Percentiles rank a stretch among this genome's conserved stretches.
These are phyloP conservation scores for Rhagonycha lutea DNA, from an alignment of 2,888 invertebrate genomes.

Conservation along the genomic window DNA sequence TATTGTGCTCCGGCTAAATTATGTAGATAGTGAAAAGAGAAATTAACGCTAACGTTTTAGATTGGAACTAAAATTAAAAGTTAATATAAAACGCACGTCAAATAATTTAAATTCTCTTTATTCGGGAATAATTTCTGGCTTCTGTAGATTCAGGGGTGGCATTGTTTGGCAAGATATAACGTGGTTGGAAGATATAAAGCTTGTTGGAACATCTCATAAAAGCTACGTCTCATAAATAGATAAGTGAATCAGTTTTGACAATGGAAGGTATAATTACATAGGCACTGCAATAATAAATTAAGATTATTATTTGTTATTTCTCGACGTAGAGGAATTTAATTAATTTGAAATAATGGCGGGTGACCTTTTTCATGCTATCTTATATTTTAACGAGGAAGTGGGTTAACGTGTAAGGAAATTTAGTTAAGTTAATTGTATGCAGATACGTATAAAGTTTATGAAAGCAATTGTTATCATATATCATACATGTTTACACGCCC, in stretches of 20 bases:
- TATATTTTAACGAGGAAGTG: neutral
- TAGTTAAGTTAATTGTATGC: neutral
- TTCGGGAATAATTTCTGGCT: constrained; percentile 16
- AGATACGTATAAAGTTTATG: constrained; percentile 8
- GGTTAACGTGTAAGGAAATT: neutral
- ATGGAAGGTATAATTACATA: constrained; percentile 17
- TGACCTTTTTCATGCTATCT: constrained; percentile 2
- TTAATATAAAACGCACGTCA: constrained; percentile 13
- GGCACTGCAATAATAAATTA: constrained; percentile 16
- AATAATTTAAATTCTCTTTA: constrained; percentile 19
- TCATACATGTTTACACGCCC: constrained; percentile 42
- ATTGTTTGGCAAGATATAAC: constrained; percentile 12
- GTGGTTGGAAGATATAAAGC: constrained; percentile 16
- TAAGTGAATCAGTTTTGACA: constrained; percentile 14
- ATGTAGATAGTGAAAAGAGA: neutral
- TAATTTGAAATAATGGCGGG: constrained; percentile 6
- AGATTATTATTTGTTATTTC: constrained; percentile 15
- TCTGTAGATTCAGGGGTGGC: constrained; percentile 7
- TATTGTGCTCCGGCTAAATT: neutral
- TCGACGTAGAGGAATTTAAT: constrained; percentile 7
- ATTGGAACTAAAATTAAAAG: constrained; percentile 6
- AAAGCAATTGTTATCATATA: constrained; percentile 25
- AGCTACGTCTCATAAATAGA: constrained; percentile 19
- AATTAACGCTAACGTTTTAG: neutral
- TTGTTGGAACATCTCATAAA: constrained; percentile 15